Percentiles rank a stretch among this genome's conserved stretches.
These are phyloP conservation scores for Clarias laeviceps DNA, from an alignment of 2,797 vertebrate species.

Conservation along the genomic window DNA sequence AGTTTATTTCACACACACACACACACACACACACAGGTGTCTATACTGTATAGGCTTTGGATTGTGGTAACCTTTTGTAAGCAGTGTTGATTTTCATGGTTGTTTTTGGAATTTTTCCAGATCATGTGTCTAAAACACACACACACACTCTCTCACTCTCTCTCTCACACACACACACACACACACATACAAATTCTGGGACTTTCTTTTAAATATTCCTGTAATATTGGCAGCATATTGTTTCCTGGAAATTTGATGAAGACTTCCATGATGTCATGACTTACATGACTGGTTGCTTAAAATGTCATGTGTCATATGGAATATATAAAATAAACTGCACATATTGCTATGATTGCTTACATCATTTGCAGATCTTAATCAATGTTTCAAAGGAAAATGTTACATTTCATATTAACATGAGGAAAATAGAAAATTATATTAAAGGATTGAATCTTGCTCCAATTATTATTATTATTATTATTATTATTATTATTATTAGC, in stretches of 20 bases:
- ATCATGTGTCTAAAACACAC: background rate
- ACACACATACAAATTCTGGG: background rate
- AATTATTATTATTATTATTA: background rate
- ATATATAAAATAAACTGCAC: background rate
- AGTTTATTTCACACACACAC: no score
- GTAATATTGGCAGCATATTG: background rate
- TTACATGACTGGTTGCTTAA: background rate
- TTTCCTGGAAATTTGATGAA: background rate
- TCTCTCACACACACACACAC: background rate
- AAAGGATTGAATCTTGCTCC: background rate
- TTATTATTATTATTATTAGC: background rate
- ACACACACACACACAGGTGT: no score
- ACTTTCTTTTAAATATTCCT: background rate
- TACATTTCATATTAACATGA: background rate
- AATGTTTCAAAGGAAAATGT: background rate
- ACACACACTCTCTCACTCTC: background rate
- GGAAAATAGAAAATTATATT: background rate
- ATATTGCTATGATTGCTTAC: background rate
- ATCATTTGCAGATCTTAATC: background rate
- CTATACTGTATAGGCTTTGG: no score
- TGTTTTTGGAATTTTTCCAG: no score
- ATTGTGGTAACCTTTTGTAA: background rate
- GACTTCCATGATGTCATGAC: background rate
- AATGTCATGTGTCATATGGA: background rate
- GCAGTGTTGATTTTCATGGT: background rate